Evolutionary conservation across 2,113 vertebrate genomes (phyloP), one percentile per base, ranked within the genome.

Genomic region (Anguilla rostrata): DNA sequence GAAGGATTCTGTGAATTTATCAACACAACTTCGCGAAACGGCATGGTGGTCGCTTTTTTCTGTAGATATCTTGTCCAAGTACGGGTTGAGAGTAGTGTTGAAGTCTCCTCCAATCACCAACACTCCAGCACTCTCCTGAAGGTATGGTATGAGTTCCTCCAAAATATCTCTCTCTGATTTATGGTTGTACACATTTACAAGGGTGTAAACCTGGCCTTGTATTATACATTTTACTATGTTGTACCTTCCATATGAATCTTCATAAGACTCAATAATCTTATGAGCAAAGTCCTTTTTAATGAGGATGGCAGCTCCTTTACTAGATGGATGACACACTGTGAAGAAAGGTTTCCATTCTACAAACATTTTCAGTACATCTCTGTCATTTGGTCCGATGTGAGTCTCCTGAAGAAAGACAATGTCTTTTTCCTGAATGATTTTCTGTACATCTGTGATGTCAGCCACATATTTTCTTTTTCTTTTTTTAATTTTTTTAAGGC

Each of bases 181-280:
- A 63, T 92, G 92, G 41, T 90, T 90, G 90, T 88, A 85, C 83
- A 89, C 86, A 85, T 91, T 91, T 85, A 90, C 83, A 6, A 87
- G 87, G n/a, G 87, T 91, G 91, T 91, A 89, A 1, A 86, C 49
- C 39, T 87, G 39, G 18, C 39, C 84, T 78, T 79, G 34, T 15
- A 90, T 39, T 29, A 6, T 20, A 82, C 88, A 89, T 78, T 86
- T 89, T 15, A 90, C 82, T 4, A 89, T 87, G 12, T 89, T n/a
- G 43, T 87, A 89, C 11, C 87, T 41, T 79, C 87, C 87, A n/a
- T 90, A 87, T 39, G 60, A 85, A 78, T 85, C 85, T 6, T 26
- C 84, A 49, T 29, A 34, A 89, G 39, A 81, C 75, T 86, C 0
- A 80, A 86, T 89, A 0, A 2, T n/a, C n/a, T n/a, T n/a, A n/a